Percentiles rank a stretch among this genome's conserved stretches.
Evolutionary conservation across 2,888 invertebrate species (phyloP).

Genomic region (Stratiomys singularior): DNA sequence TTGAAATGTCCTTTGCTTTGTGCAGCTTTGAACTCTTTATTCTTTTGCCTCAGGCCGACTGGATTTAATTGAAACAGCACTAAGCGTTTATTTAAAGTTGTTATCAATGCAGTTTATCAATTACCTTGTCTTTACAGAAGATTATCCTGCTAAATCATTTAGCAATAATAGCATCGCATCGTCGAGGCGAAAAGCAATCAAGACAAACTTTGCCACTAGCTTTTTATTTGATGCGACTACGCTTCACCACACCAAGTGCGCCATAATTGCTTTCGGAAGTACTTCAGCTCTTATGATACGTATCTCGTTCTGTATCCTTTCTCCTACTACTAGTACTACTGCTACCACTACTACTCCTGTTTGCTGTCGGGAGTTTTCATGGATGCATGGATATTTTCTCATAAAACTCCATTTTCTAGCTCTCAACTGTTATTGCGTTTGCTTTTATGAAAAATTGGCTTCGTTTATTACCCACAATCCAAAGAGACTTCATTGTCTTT

Average conservation of each 20-base stretch:
- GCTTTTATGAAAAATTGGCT: conserved; percentile 45
- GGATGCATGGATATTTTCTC: conserved; percentile 21
- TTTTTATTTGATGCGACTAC: conserved; percentile 30
- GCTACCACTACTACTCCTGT: not conserved
- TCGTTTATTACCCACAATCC: conserved; percentile 36
- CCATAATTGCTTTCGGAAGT: conserved; percentile 37
- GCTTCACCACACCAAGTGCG: not conserved
- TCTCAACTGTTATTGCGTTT: conserved; percentile 39
- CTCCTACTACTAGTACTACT: no score
- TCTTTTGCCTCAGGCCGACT: not conserved
- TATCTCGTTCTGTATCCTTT: not conserved
- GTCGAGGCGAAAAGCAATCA: conserved; percentile 7
- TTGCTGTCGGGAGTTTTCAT: not conserved
- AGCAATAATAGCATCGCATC: not conserved
- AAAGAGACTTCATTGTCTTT: conserved; percentile 11
- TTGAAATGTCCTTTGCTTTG: no score
- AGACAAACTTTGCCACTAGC: conserved; percentile 28
- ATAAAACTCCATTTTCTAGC: conserved; percentile 20
- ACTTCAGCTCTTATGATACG: not conserved
- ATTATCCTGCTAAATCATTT: conserved; percentile 16
- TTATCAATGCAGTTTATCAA: not conserved
- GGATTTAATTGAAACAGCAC: no score
- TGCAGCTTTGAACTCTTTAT: not conserved
- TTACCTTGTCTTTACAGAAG: not conserved
- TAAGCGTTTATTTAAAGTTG: not conserved